Evolutionary conservation across 2,888 invertebrate genomes (phyloP), one percentile per base, ranked within the genome.

Genomic region (Matsumyia berberina): DNA sequence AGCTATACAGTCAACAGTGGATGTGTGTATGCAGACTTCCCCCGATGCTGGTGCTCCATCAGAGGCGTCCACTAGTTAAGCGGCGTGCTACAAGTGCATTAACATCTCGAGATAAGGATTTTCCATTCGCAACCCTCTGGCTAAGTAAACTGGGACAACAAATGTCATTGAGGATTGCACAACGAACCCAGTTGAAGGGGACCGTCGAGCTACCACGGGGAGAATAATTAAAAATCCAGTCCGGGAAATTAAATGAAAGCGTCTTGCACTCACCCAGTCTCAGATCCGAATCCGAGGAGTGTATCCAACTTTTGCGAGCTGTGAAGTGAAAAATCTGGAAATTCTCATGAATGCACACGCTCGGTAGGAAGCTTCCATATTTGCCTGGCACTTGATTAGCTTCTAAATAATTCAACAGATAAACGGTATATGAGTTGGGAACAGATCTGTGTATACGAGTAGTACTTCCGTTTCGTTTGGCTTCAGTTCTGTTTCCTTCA

Each of bases 91-190:
- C 85, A 85, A 85, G 85, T 85, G 85, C 85, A 85, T 85, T 85
- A 85, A 80, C 85, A 80, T 85, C 85, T 85, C 51, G 12, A 85
- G 85, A 85, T 85, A 85, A 85, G 74, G 66, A 85, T 80, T 57
- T 85, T 33, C 64, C 74, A 80, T 76, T 79, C 49, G 66, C 64
- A 76, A 60, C 74, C 80, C 79, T 35, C 53, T 35, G 58, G 69
- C 73, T 51, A 55, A 74, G 74, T 58, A 80, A 85, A 85, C 85
- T 85, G 69, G 85, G 85, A 76, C 85, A 80, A 60, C 79, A 85
- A 85, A 85, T 76, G 85, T 76, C 85, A 85, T 80, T 85, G 85
- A 80, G 39, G 80, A 76, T 74, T 85, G 64, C 66, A 85, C 72
- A 73, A 73, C 73, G 53, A 79, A 62, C 31, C 9, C 12, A 19